phyloP scores from a whole-genome alignment of 1,140 invertebrate genomes.

The Doryteuthis pealeii region DNA sequence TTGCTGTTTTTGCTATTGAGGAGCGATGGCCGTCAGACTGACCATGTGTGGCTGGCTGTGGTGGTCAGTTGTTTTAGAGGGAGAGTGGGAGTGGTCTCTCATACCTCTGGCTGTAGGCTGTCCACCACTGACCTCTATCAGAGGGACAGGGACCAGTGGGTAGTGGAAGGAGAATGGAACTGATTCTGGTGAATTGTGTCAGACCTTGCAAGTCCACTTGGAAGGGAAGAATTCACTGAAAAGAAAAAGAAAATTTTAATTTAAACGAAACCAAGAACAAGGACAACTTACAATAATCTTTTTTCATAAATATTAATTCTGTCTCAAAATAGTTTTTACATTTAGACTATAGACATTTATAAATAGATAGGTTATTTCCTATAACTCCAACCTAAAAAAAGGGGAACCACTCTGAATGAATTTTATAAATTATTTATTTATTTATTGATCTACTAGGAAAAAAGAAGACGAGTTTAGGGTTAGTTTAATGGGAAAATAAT shows the following conservation, averaged over 20 bases:
- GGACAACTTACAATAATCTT: not conserved
- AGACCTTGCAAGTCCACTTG: slow-evolving; percentile 2
- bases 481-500: too few relatives aligned
- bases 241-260: not conserved
- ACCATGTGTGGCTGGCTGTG: too few relatives aligned
- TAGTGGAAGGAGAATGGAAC: not conserved
- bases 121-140: not conserved
- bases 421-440: too few relatives aligned
- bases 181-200: not conserved
- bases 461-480: too few relatives aligned
- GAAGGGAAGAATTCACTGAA: not conserved
- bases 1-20: too few relatives aligned
- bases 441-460: too few relatives aligned
- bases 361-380: not conserved
- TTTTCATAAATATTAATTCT: not conserved
- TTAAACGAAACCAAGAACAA: not conserved
- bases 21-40: too few relatives aligned
- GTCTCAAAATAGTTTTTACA: not conserved
- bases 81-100: slow-evolving; percentile 4
- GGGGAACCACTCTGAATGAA: too few relatives aligned
- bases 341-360: not conserved
- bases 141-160: not conserved
- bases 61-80: too few relatives aligned
- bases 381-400: too few relatives aligned
- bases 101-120: not conserved